A percentile compares a stretch with the other conserved stretches of the same genome.
These are phyloP conservation scores for Tigriopus californicus DNA, from an alignment of 2,888 invertebrate genomes.

Conservation along the genomic window DNA sequence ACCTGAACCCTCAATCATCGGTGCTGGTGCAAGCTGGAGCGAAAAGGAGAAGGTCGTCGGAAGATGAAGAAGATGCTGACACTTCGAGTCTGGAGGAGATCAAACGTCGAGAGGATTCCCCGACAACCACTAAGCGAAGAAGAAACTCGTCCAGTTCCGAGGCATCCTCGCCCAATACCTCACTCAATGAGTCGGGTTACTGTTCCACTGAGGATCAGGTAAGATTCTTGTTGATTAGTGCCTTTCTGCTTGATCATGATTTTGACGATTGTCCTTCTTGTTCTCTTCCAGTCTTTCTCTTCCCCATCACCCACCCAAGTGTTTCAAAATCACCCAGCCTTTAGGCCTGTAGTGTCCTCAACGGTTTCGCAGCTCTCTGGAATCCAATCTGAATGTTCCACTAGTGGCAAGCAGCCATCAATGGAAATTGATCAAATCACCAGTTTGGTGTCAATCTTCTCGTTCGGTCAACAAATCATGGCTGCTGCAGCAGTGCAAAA, in stretches of 20 bases:
- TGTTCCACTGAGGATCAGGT: too few relatives aligned
- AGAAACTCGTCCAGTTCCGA: too few relatives aligned
- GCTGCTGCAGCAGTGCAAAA: not conserved
- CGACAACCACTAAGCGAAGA: too few relatives aligned
- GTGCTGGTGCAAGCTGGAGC: not conserved
- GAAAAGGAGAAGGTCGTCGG: not conserved
- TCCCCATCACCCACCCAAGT: not conserved
- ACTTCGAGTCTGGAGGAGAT: conserved; percentile 22
- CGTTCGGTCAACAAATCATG: conserved; percentile 28
- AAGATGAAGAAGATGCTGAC: conserved; percentile 36
- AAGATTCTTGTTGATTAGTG: too few relatives aligned
- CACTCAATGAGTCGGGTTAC: too few relatives aligned
- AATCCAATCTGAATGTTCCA: too few relatives aligned
- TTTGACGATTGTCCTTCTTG: too few relatives aligned
- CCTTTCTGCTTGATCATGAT: too few relatives aligned
- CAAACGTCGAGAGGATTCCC: too few relatives aligned
- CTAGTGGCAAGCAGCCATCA: not conserved
- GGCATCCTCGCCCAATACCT: too few relatives aligned
- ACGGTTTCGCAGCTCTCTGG: too few relatives aligned
- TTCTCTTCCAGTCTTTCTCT: not conserved
- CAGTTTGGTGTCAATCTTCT: conserved; percentile 38
- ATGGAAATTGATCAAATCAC: conserved; percentile 40
- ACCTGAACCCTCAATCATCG: not conserved
- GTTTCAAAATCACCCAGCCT: not conserved
- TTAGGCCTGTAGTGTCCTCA: not conserved